A percentile compares a stretch with the other conserved stretches of the same genome.
phyloP scores from a whole-genome alignment of 2,797 vertebrate genomes.

The Apogon talboti region DNA sequence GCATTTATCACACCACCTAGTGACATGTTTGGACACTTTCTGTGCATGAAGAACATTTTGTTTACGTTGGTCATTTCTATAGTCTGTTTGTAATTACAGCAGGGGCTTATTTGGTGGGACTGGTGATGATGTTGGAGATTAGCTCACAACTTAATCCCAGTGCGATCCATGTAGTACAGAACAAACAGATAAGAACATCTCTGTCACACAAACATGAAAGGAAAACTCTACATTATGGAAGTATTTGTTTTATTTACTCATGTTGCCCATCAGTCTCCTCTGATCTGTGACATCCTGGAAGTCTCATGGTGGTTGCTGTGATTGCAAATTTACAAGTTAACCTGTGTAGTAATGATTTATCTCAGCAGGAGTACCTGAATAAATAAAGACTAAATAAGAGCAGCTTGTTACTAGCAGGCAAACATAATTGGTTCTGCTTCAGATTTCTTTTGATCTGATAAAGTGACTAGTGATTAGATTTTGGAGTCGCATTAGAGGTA shows the following conservation, averaged over 20 bases:
- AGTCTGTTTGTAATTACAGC: conserved; percentile 45
- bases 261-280: conserved; percentile 11
- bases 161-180: conserved; percentile 15
- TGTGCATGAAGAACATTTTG: conserved; percentile 52
- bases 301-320: conserved; percentile 9
- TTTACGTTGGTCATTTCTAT: conserved; percentile 49
- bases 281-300: conserved; percentile 13
- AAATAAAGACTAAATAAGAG: conserved; percentile 50
- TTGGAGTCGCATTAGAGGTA: conserved; percentile 36
- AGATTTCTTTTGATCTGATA: conserved; percentile 21
- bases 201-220: neutral
- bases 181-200: conserved; percentile 18
- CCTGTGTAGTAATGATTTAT: conserved; percentile 46
- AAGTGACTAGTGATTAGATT: conserved; percentile 36
- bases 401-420: conserved; percentile 20
- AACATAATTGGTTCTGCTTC: conserved; percentile 27
- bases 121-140: conserved; percentile 11
- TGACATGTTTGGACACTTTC: conserved; percentile 70
- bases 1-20: conserved; percentile 70
- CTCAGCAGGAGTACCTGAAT: conserved; percentile 49
- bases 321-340: conserved; percentile 51
- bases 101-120: neutral
- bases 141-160: conserved; percentile 15
- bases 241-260: neutral
- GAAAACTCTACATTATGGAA: conserved; percentile 1